phyloP scores from a whole-genome alignment of 2,113 vertebrate genomes.

The Gallinago paraguaiae region DNA sequence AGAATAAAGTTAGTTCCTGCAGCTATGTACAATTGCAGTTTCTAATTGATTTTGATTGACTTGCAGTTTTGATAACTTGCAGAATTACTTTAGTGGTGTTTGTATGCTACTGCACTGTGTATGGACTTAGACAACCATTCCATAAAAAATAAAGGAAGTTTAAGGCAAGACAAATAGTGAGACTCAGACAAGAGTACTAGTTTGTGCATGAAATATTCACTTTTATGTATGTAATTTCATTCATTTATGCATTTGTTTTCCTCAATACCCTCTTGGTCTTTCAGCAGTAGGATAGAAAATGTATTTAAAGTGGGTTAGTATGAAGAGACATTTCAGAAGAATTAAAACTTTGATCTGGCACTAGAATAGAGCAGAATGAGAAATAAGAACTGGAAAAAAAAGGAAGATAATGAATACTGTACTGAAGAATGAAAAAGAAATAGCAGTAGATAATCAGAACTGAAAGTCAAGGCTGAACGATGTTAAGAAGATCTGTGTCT shows the following conservation, averaged over 20 bases:
- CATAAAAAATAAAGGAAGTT: not conserved
- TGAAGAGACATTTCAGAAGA: not conserved
- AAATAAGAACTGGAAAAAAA: not conserved
- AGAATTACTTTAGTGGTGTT: not conserved
- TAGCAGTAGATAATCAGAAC: not conserved
- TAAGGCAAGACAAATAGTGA: not conserved
- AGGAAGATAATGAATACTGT: not conserved
- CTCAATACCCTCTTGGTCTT: not conserved
- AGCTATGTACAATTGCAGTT: not conserved
- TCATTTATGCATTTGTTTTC: not conserved
- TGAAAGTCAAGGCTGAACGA: not conserved
- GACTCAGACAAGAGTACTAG: not conserved
- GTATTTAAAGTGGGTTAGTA: not conserved
- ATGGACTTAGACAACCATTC: not conserved
- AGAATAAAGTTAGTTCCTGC: not conserved
- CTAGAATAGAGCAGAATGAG: not conserved
- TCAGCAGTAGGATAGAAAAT: not conserved
- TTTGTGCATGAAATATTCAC: not conserved
- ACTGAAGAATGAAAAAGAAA: not conserved
- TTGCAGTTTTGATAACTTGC: not conserved
- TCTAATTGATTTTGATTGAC: not conserved
- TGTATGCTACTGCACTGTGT: rapidly evolving
- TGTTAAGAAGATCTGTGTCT: not conserved
- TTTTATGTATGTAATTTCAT: not conserved
- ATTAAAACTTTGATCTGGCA: not conserved